These are phyloP conservation scores for Conomelus anceps DNA, from an alignment of 2,888 invertebrate species.

Conservation along the genomic window DNA sequence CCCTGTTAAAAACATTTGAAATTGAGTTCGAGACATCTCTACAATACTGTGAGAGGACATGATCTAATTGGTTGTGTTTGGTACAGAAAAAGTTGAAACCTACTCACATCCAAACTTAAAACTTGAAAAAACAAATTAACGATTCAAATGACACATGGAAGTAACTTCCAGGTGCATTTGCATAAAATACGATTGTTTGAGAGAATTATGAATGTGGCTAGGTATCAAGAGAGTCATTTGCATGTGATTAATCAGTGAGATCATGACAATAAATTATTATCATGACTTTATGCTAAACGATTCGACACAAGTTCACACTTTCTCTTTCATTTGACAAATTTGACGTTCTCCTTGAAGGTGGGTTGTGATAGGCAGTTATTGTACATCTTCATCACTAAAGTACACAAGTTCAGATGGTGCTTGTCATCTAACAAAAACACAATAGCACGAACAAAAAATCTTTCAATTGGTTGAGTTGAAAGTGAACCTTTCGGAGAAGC, in stretches of 20 bases:
- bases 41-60: no score
- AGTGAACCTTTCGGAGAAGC: neutral
- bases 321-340: neutral
- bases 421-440: neutral
- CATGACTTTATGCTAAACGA: neutral
- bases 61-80: no score
- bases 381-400: neutral
- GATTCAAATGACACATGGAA: neutral
- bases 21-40: no score
- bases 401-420: neutral
- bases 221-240: neutral
- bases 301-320: neutral
- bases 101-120: neutral
- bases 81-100: no score
- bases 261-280: neutral
- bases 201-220: neutral
- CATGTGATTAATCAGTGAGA: neutral
- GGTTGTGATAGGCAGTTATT: neutral
- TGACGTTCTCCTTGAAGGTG: neutral
- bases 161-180: neutral
- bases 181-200: neutral
- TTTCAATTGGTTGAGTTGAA: neutral
- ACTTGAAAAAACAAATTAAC: neutral
- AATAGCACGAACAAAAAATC: neutral
- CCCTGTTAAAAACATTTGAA: no score